phyloP scores from a whole-genome alignment of 2,888 invertebrate species.

The Lordiphosa andalusiaca region DNA sequence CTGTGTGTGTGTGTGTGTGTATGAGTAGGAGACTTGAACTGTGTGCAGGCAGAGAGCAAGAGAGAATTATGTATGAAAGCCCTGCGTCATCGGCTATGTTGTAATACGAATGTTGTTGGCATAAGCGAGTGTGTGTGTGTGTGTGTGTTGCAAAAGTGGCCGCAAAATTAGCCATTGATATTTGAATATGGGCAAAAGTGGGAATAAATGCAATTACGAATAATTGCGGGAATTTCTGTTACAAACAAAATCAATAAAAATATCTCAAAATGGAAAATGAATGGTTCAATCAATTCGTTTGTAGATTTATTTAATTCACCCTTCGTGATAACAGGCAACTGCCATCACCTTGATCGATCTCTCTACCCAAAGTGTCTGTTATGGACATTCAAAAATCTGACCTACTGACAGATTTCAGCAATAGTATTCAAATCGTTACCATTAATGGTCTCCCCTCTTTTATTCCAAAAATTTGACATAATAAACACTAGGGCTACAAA shows the following conservation, averaged over 20 bases:
- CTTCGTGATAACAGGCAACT: too few relatives aligned
- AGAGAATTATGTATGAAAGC: constrained; percentile 46
- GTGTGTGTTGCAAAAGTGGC: constrained; percentile 61
- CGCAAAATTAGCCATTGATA: constrained; percentile 48
- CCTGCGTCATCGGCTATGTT: constrained; percentile 64
- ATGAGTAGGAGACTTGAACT: constrained; percentile 10
- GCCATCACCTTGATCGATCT: too few relatives aligned
- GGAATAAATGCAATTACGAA: constrained; percentile 23
- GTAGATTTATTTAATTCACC: too few relatives aligned
- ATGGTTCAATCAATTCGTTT: too few relatives aligned
- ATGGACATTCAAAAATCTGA: too few relatives aligned
- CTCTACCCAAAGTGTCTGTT: too few relatives aligned
- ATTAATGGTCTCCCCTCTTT: too few relatives aligned
- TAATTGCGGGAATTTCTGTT: constrained; percentile 8
- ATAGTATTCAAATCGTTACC: too few relatives aligned
- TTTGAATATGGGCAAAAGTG: constrained; percentile 31
- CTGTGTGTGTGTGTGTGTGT: constrained; percentile 14
- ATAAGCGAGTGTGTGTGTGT: constrained; percentile 18
- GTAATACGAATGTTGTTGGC: constrained; percentile 24
- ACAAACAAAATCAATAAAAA: constrained; percentile 31
- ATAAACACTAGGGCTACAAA: too few relatives aligned
- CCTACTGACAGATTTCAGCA: too few relatives aligned
- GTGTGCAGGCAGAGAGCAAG: constrained; percentile 9
- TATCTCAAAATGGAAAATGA: constrained; percentile 2
- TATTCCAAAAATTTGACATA: too few relatives aligned